Base-by-base conservation (phyloP, 2,113 vertebrate genomes). In the Cyprinodon tularosa region DNA sequence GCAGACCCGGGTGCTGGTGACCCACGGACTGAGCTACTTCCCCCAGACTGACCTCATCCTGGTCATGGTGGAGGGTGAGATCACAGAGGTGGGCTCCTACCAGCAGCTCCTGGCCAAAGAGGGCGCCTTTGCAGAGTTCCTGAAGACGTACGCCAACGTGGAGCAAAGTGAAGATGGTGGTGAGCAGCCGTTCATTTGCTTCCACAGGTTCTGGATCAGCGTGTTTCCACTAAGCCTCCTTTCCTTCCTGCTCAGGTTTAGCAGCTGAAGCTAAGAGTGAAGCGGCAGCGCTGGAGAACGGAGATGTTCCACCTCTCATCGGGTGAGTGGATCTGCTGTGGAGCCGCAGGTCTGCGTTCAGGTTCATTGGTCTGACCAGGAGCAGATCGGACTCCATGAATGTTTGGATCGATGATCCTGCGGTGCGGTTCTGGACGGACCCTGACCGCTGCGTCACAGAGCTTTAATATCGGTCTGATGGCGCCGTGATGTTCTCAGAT, bases 41-140 rank as follows among this genome's bases (percentile, higher is more conserved):
- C 95, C 96, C 1, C 96, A 97, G 70, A 91, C 94, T 60, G 94
- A 99, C 62, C 84, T 95, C 37, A 96, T 99, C 83, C 80, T 99
- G 45, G 97, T 99, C 11, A 95, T 99, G 97, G 93, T 94, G n/a
- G 94, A 96, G 0, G 98, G 98, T 13, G 92, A 97, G 88, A 96
- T 99, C 76, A 97, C 96, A 0, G 98, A 99, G 93, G 94, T 95
- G 85, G 98, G 98, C 12, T 98, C 98, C 17, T 97, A 99, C 88
- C 93, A 96, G 76, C 95, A 98, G 81, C 94, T 99, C 77, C 92
- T 97, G 86, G 88, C 87, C 82, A 95, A 92, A 6, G 94, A 97
- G 0, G 95, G 96, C 4, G 96, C 97, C 72, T 99, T 99, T 22
- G 95, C 98, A 0, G 98, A 99, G 81, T 98, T 98, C 77, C 93